These are phyloP conservation scores for Spilarctia lutea DNA, from an alignment of 2,888 invertebrate species.

Conservation along the genomic window DNA sequence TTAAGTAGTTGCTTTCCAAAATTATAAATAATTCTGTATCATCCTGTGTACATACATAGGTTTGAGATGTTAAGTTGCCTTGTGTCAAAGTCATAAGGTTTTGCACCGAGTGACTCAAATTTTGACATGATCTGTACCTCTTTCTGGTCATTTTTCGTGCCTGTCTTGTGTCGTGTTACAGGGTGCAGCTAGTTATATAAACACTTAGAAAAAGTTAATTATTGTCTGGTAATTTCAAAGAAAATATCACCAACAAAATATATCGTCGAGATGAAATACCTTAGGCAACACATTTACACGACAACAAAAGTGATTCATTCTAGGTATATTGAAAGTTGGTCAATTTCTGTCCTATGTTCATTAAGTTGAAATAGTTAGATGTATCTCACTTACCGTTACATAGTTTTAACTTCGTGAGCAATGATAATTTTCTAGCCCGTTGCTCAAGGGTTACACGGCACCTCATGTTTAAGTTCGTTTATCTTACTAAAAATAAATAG, in stretches of 20 bases:
- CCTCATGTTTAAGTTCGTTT: slow-evolving; percentile 10
- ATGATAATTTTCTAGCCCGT: slow-evolving; percentile 19
- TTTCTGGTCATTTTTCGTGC: too few species aligned
- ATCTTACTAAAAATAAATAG: slow-evolving; percentile 4
- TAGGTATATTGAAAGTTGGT: neutral
- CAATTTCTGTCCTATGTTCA: neutral
- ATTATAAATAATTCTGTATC: too few species aligned
- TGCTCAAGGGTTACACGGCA: slow-evolving; percentile 14
- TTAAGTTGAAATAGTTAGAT: neutral
- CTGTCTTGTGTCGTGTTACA: too few species aligned
- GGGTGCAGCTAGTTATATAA: too few species aligned
- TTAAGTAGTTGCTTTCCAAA: too few species aligned
- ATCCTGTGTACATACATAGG: too few species aligned
- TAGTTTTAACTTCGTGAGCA: neutral
- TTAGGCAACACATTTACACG: too few species aligned
- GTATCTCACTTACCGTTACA: neutral
- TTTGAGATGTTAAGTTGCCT: too few species aligned
- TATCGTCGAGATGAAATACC: neutral
- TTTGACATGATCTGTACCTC: too few species aligned
- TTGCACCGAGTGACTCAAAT: too few species aligned
- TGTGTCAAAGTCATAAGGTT: too few species aligned
- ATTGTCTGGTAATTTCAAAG: neutral
- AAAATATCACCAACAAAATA: neutral
- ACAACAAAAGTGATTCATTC: neutral
- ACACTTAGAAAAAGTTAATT: neutral